These are phyloP conservation scores for Geophilus truncorum DNA, from an alignment of 2,888 invertebrate species.

Conservation along the genomic window DNA sequence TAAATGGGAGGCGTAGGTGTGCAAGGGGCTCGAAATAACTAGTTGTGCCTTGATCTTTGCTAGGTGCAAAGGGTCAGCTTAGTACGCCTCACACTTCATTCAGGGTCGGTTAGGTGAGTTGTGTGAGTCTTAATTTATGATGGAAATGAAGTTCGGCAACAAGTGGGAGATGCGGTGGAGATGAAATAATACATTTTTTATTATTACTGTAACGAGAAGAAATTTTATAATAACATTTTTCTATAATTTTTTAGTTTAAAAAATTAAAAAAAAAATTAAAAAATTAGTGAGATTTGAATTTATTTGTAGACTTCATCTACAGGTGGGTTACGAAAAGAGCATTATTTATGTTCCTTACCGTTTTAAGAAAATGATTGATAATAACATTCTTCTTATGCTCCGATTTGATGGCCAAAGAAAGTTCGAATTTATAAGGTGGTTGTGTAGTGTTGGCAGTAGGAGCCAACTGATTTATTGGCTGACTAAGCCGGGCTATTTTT, in stretches of 20 bases:
- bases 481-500: not conserved
- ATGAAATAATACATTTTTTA: not conserved
- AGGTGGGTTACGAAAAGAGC: not conserved
- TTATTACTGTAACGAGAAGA: too few species aligned
- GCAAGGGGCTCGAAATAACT: not conserved
- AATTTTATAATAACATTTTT: too few species aligned
- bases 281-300: not conserved
- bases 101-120: not conserved
- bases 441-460: not conserved
- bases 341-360: not conserved
- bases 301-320: not conserved
- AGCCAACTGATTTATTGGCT: slow-evolving; percentile 3
- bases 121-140: slow-evolving; percentile 21
- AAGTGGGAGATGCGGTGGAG: not conserved
- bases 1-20: not conserved
- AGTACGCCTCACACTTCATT: slow-evolving; percentile 7
- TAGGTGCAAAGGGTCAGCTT: not conserved
- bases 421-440: slow-evolving; percentile 1
- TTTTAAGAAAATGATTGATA: not conserved
- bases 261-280: too few species aligned
- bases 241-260: too few species aligned
- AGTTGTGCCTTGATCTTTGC: not conserved
- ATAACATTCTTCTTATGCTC: not conserved
- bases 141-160: not conserved
- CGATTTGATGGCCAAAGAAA: not conserved